phyloP scores from a whole-genome alignment of 1,140 invertebrate genomes.

The Solenopsis invicta region DNA sequence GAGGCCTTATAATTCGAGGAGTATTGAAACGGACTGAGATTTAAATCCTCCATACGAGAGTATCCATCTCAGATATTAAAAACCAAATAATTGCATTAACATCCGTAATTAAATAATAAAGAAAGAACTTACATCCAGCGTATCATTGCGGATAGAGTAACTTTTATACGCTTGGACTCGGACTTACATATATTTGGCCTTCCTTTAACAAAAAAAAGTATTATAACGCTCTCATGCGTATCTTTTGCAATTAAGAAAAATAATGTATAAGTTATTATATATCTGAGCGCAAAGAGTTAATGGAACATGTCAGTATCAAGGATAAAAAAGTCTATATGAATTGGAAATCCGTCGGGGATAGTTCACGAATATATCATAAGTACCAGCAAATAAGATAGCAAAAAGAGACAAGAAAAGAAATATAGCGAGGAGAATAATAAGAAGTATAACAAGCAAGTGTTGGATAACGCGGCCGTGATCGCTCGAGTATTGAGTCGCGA shows the following conservation, averaged over 20 bases:
- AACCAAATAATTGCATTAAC: neutral
- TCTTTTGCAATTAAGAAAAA: constrained; percentile 39
- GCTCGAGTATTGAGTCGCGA: constrained; percentile 32
- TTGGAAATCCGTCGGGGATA: neutral
- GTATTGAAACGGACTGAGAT: neutral
- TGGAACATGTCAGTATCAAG: neutral
- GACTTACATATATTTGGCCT: constrained; percentile 22
- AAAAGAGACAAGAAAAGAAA: neutral
- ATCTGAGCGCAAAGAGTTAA: constrained; percentile 53
- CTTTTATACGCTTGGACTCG: neutral
- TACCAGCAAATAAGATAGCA: neutral
- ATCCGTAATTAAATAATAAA: constrained; percentile 7
- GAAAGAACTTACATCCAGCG: neutral
- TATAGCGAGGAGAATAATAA: neutral
- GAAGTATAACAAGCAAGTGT: neutral
- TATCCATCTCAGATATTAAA: constrained; percentile 23
- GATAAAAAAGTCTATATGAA: neutral
- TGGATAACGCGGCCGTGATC: constrained; percentile 16
- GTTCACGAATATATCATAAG: neutral
- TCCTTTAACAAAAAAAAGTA: constrained; percentile 25
- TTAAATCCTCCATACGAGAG: constrained; percentile 3
- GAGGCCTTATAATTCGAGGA: constrained; percentile 75
- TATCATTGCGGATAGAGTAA: neutral
- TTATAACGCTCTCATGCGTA: neutral
- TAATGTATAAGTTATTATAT: constrained; percentile 26